Percentiles rank a stretch among this genome's conserved stretches.
Conservation (phyloP, 2,888 invertebrate species). For the Girardia tigrina region DNA sequence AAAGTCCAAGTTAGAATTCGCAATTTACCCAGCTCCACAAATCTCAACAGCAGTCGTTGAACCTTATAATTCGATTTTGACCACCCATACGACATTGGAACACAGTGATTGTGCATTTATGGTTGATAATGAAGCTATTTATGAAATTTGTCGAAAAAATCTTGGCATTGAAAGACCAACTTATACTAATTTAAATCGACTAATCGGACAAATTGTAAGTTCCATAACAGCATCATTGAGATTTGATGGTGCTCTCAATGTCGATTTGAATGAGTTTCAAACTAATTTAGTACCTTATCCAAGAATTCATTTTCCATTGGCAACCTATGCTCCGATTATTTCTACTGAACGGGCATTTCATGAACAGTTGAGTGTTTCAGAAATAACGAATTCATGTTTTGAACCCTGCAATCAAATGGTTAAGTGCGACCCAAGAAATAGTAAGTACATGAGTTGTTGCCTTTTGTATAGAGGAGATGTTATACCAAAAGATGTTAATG, state of each 20-base stretch:
- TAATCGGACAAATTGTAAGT: slow-evolving; percentile 69
- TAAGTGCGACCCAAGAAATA: slow-evolving; percentile 39
- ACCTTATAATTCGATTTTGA: slow-evolving; percentile 74
- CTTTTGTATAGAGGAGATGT: slow-evolving; percentile 39
- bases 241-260: slow-evolving; percentile 52
- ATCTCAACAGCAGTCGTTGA: slow-evolving; percentile 42
- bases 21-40: slow-evolving; percentile 44
- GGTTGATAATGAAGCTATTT: slow-evolving; percentile 46
- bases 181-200: slow-evolving; percentile 74
- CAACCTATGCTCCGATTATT: slow-evolving; percentile 56
- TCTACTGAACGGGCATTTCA: slow-evolving; percentile 44
- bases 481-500: slow-evolving; percentile 42
- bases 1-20: slow-evolving; percentile 48
- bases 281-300: slow-evolving; percentile 45
- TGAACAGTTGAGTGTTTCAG: slow-evolving; percentile 42
- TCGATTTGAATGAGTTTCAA: slow-evolving; percentile 53
- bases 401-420: slow-evolving; percentile 44
- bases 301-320: slow-evolving; percentile 71
- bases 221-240: slow-evolving; percentile 50
- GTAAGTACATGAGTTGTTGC: slow-evolving; percentile 40
- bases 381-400: slow-evolving; percentile 43
- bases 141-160: slow-evolving; percentile 58
- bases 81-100: slow-evolving; percentile 79
- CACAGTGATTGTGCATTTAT: slow-evolving; percentile 72
- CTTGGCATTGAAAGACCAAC: slow-evolving; percentile 69